These are phyloP conservation scores for Penaeus chinensis DNA, from an alignment of 1,140 invertebrate species.

Conservation along the genomic window DNA sequence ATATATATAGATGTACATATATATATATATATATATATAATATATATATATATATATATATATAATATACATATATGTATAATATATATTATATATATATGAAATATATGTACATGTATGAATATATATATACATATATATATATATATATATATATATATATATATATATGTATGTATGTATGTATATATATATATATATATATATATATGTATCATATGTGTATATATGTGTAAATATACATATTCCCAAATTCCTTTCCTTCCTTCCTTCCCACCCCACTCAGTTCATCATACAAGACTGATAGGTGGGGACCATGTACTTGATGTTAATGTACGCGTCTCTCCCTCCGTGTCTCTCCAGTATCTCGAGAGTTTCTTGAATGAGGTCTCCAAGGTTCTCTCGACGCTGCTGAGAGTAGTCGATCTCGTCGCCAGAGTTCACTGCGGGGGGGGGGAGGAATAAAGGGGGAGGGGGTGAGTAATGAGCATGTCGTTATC, in stretches of 20 bases:
- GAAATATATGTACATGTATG: no score
- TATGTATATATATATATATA: no score
- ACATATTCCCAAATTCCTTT: not conserved
- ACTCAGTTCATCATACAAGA: slow-evolving; percentile 84
- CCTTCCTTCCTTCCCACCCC: not conserved
- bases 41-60: no score
- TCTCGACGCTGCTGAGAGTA: slow-evolving; percentile 80
- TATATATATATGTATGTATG: no score
- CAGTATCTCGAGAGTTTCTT: slow-evolving; percentile 90
- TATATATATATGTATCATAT: no score
- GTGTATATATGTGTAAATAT: not conserved
- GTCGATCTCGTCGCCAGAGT: slow-evolving; percentile 81
- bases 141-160: no score
- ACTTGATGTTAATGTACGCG: slow-evolving; percentile 97
- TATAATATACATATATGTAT: no score
- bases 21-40: no score
- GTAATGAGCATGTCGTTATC: not conserved
- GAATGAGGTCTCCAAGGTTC: slow-evolving; percentile 73
- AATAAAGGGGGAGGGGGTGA: no score
- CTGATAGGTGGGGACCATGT: slow-evolving; percentile 96
- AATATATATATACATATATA: no score
- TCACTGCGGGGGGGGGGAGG: slow-evolving; percentile 68
- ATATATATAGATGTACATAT: no score
- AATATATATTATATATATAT: no score
- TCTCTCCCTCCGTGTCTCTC: slow-evolving; percentile 91